Base-by-base conservation (phyloP, 2,797 vertebrate genomes). In the Typhlichthys subterraneus region DNA sequence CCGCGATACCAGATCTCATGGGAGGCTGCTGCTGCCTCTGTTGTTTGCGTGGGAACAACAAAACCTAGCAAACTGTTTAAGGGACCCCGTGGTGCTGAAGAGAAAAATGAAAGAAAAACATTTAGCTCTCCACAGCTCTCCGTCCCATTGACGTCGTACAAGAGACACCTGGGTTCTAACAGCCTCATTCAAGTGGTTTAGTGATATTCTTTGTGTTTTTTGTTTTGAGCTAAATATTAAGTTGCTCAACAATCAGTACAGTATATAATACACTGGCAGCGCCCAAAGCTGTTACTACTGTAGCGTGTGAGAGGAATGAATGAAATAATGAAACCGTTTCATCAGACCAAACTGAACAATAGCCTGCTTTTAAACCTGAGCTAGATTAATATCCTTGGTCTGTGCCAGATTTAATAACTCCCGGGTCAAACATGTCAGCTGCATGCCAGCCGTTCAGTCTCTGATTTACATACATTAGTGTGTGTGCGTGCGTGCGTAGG, bases 1-100 rank as follows among this genome's bases (percentile, higher is more conserved):
- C 79, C 65, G 69, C 77, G 81, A 87, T 84, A 89, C 87, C 83
- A 87, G 81, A 88, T 86, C 77, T 79, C 82, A 15, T 84, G 82
- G 85, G 79, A 85, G 84, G 77, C 73, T 53, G 77, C 75, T 42
- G 62, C 74, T 58, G 80, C 77, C 15, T 79, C 64, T 75, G 77
- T 84, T 83, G 80, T 83, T 49, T 15, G 74, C 17, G 80, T 81
- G 76, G 79, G 84, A 85, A 84, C 70, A 80, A 85, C 77, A 87
- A 81, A 86, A 88, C 87, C 83, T 78, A 80, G 9, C 19, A 57
- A 88, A 89, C 73, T 87, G 82, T 85, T 87, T 85, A 76, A 42
- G 81, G 80, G 76, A 81, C 75, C 62, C 70, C 59, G 75, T 71
- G 75, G 73, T 77, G 78, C 75, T 67, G 70, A 84, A 84, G 42